These are phyloP conservation scores for Melinaea marsaeus DNA, from an alignment of 2,888 invertebrate genomes.

Conservation along the genomic window DNA sequence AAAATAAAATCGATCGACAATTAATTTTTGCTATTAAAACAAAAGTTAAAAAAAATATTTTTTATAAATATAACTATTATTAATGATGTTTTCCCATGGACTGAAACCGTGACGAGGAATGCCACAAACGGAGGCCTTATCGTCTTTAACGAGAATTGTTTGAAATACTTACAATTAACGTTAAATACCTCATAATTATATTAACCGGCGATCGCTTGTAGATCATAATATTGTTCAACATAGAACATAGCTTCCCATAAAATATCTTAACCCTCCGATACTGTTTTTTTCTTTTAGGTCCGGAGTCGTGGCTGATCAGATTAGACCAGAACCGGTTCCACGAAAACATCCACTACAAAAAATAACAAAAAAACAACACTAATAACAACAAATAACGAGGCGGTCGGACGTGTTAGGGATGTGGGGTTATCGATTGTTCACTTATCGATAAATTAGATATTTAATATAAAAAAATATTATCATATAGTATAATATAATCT, in stretches of 20 bases:
- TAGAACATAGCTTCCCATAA: conserved; percentile 26
- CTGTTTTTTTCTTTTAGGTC: conserved; percentile 42
- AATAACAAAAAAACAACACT: conserved; percentile 61
- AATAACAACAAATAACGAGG: conserved; percentile 78
- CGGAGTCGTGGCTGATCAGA: conserved; percentile 72
- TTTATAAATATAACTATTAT: no score
- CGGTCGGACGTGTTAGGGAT: conserved; percentile 50
- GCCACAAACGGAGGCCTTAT: no score
- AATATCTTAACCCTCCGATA: conserved; percentile 31
- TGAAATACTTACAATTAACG: no score
- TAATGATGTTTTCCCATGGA: no score
- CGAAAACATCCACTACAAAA: conserved; percentile 66
- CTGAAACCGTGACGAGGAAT: no score
- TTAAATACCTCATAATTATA: no score
- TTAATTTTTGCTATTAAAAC: no score
- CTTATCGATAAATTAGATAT: conserved; percentile 25
- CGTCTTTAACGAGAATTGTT: no score
- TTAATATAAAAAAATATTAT: conserved; percentile 5
- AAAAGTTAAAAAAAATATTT: no score
- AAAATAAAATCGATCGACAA: no score
- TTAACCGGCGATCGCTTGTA: background rate
- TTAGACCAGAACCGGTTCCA: conserved; percentile 70
- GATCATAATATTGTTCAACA: conserved; percentile 21
- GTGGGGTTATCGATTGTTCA: conserved; percentile 43
- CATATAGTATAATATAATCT: background rate